Evolutionary conservation across 2,113 vertebrate genomes (phyloP), one percentile per base, ranked within the genome.

Genomic region (Sorex araneus): DNA sequence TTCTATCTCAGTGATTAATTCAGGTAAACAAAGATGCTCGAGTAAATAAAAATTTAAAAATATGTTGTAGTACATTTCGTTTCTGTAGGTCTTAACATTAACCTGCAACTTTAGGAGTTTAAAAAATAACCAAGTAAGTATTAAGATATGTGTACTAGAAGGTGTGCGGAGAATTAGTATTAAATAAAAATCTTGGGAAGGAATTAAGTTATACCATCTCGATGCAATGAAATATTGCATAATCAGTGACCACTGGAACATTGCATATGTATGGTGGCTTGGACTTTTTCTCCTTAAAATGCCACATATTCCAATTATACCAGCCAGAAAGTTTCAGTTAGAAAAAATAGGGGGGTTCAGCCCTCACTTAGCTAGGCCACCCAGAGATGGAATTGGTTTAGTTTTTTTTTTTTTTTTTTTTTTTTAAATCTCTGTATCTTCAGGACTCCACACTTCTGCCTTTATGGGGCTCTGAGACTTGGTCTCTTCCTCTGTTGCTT

Each of bases 91-190:
- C 36, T 32, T 87, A 91, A 54, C 5, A 85, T 13, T 81, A 90
- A 36, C 63, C 63, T 21, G 87, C 6, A 94, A 43, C 40, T 91
- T 92, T 43, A 86, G 43, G 54, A 54, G 34, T 69, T 90, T 64
- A 67, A 74, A 70, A 75, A 87, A 50, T 67, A 81, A 84, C 25
- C 66, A 66, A 18, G 32, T 6, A 85, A 16, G 23, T 57, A 2
- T 36, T 28, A 90, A 40, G 23, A n/a, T 30, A 19, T 27, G 8
- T 63, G 1, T 78, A 40, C 0, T 28, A 71, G 11, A 3, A 10
- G 36, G 6, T 54, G 8, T 85, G 19, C 47, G 34, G 76, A 80
- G 82, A 21, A 30, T 79, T 91, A 28, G 21, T 28, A 21, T 74
- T 50, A 28, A 47, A 43, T 79, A 66, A 10, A 90, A 83, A 5